These are phyloP conservation scores for Ariolimax columbianus DNA, from an alignment of 2,888 invertebrate genomes.

Conservation along the genomic window DNA sequence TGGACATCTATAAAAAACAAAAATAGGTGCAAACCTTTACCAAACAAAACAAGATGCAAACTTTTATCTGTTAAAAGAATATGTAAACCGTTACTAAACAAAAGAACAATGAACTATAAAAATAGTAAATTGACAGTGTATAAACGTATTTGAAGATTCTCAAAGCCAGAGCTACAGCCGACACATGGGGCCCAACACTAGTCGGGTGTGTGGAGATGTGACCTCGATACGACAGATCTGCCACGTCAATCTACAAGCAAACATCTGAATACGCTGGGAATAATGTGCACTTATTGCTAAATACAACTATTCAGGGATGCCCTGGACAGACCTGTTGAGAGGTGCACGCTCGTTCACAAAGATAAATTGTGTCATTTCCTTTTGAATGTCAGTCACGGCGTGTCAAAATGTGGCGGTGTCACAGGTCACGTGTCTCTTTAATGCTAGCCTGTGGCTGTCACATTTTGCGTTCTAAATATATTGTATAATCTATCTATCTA, in stretches of 20 bases:
- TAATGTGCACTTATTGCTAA: background rate
- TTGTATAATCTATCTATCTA: conserved; percentile 44
- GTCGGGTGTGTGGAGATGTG: background rate
- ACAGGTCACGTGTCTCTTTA: conserved; percentile 12
- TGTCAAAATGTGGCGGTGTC: conserved; percentile 6
- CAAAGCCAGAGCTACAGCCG: no score
- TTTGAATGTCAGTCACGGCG: conserved; percentile 21
- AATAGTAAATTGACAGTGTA: no score
- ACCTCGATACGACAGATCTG: background rate
- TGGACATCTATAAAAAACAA: no score
- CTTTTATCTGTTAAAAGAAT: no score
- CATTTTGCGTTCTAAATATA: conserved; percentile 6
- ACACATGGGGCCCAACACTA: no score
- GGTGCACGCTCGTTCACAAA: background rate
- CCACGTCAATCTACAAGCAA: background rate
- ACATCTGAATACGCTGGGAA: background rate
- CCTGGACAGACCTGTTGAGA: background rate
- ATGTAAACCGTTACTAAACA: no score
- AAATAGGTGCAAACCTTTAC: no score
- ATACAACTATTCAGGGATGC: background rate
- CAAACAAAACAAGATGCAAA: no score
- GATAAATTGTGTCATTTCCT: conserved; percentile 29
- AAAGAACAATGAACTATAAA: no score
- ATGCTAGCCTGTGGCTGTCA: background rate
- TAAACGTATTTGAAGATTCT: no score